A percentile compares a stretch with the other conserved stretches of the same genome.
Evolutionary conservation across 1,140 invertebrate species (phyloP).

Genomic region (Caenorhabditis latens): DNA sequence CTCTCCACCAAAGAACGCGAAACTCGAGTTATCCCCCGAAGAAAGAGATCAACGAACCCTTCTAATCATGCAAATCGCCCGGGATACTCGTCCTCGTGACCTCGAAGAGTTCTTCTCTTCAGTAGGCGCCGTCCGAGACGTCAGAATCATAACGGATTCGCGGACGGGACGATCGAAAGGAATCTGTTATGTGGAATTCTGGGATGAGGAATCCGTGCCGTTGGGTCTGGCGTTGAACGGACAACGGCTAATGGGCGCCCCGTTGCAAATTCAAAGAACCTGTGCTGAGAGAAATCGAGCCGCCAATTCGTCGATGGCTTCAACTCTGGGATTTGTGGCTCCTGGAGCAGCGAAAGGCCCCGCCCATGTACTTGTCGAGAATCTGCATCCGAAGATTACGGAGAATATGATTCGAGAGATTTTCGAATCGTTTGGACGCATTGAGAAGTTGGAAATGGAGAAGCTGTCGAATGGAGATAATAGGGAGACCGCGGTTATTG

Average conservation of each 20-base stretch:
- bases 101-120: slow-evolving; percentile 99
- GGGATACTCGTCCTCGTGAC: slow-evolving; percentile 92
- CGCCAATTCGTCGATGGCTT: slow-evolving; percentile 79
- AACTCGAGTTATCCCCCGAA: slow-evolving; percentile 88
- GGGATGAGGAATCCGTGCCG: slow-evolving; percentile 95
- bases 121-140: slow-evolving; percentile 97
- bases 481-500: slow-evolving; percentile 78
- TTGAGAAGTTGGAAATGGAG: slow-evolving; percentile 88
- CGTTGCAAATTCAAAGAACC: slow-evolving; percentile 97
- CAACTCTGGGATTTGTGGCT: slow-evolving; percentile 65
- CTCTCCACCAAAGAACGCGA: slow-evolving; percentile 74
- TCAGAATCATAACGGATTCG: slow-evolving; percentile 97
- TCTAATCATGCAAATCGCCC: slow-evolving; percentile 94
- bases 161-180: slow-evolving; percentile 98
- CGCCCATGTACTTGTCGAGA: slow-evolving; percentile 84
- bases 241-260: slow-evolving; percentile 92
- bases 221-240: slow-evolving; percentile 95
- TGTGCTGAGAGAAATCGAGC: slow-evolving; percentile 98
- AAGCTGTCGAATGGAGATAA: slow-evolving; percentile 86
- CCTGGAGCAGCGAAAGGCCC: slow-evolving; percentile 14
- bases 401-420: slow-evolving; percentile 98
- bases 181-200: slow-evolving; percentile 99
- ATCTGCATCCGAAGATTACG: slow-evolving; percentile 97
- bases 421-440: slow-evolving; percentile 98
- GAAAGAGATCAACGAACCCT: slow-evolving; percentile 97